phyloP scores from a whole-genome alignment of 2,888 invertebrate species.

The Nezara viridula region DNA sequence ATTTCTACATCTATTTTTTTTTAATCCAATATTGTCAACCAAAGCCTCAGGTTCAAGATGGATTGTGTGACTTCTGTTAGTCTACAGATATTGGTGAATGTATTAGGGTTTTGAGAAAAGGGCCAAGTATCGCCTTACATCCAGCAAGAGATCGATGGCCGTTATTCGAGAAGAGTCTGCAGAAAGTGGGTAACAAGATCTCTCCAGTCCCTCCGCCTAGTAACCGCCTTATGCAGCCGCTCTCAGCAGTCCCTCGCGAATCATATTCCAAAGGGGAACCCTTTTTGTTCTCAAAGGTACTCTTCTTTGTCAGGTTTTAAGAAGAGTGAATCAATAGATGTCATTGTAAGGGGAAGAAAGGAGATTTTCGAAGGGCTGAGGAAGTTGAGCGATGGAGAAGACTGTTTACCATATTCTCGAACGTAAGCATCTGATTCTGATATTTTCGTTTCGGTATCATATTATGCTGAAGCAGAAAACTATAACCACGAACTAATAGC shows the following conservation, averaged over 20 bases:
- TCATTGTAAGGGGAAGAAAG: neutral
- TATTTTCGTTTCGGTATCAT: too few relatives aligned
- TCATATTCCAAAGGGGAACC: neutral
- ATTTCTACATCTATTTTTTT: too few relatives aligned
- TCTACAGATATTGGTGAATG: neutral
- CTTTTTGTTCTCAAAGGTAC: neutral
- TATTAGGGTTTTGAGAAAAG: neutral
- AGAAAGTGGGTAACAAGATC: slow-evolving; percentile 29
- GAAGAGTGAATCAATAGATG: neutral
- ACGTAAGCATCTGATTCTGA: too few relatives aligned
- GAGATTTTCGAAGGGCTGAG: neutral
- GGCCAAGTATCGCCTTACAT: neutral
- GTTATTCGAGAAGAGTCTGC: slow-evolving; percentile 7
- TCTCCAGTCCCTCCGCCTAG: neutral
- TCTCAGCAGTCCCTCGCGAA: neutral
- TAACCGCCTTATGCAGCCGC: neutral
- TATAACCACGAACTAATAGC: too few relatives aligned
- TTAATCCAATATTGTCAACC: too few relatives aligned
- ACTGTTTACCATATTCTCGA: too few relatives aligned
- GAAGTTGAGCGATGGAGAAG: neutral
- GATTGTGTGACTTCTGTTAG: too few relatives aligned
- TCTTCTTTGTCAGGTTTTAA: neutral
- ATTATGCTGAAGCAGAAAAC: too few relatives aligned
- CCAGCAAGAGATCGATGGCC: neutral
- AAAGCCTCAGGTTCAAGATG: too few relatives aligned